Evolutionary conservation across 1,140 invertebrate genomes (phyloP).

Genomic region (Papilio xuthus): DNA sequence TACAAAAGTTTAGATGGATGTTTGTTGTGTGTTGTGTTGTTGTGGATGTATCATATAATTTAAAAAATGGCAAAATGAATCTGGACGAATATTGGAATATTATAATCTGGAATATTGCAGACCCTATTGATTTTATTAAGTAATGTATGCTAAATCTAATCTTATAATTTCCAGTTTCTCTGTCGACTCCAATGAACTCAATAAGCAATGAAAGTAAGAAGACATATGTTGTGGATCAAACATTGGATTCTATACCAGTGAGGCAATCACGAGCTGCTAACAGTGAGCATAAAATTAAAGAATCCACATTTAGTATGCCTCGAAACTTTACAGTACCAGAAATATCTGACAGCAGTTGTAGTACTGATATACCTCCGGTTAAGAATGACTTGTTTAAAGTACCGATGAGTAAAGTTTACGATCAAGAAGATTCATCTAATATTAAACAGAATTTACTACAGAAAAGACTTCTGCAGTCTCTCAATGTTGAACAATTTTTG

Average conservation of each 20-base stretch:
- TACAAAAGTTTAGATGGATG: no score
- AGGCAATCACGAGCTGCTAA: conserved; percentile 54
- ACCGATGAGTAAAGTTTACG: neutral
- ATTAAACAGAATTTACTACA: conserved; percentile 31
- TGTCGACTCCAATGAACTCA: neutral
- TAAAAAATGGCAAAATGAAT: no score
- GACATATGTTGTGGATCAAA: conserved; percentile 60
- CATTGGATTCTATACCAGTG: conserved; percentile 67
- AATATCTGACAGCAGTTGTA: conserved; percentile 33
- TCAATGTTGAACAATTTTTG: conserved; percentile 35
- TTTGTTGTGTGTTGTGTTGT: no score
- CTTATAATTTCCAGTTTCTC: conserved; percentile 13
- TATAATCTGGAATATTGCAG: no score
- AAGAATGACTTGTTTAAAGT: conserved; percentile 4
- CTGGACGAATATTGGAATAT: neutral
- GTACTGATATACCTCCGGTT: conserved; percentile 26
- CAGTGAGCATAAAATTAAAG: conserved; percentile 44
- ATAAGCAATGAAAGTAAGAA: conserved; percentile 37
- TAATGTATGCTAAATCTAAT: neutral
- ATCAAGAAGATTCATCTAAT: neutral
- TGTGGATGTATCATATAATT: no score
- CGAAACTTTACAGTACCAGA: conserved; percentile 38
- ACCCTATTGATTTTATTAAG: no score
- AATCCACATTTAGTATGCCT: conserved; percentile 38
- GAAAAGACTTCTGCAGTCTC: conserved; percentile 25